These are phyloP conservation scores for Budorcas taxicolor DNA, from an alignment of 2,113 vertebrate genomes.

Conservation along the genomic window DNA sequence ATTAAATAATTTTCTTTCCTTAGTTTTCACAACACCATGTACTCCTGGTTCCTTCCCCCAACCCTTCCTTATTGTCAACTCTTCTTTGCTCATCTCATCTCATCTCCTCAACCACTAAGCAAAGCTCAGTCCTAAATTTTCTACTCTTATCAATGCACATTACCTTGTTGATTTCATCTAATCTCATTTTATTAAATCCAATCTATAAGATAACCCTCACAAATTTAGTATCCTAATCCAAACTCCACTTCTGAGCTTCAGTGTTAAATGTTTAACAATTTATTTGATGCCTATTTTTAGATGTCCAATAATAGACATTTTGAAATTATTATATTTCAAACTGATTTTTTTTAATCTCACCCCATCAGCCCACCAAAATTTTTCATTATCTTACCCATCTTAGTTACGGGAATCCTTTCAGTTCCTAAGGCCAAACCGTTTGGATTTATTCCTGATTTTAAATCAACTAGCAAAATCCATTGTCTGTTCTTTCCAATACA, in stretches of 20 bases:
- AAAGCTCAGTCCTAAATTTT: background rate
- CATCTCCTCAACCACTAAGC: background rate
- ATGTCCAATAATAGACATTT: background rate
- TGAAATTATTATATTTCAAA: background rate
- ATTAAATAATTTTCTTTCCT: background rate
- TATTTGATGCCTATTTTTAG: background rate
- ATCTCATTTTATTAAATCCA: background rate
- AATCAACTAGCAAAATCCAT: background rate
- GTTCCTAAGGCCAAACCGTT: background rate
- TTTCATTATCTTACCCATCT: background rate
- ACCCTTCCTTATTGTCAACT: background rate
- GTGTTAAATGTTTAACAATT: background rate
- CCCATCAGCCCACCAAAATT: fast-evolving
- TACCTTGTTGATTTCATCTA: background rate
- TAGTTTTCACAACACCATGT: background rate
- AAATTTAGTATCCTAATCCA: background rate
- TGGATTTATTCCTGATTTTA: background rate
- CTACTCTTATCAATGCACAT: background rate
- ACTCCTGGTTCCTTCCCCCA: background rate
- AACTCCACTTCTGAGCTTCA: background rate
- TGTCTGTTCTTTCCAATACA: background rate
- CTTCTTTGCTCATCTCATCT: background rate
- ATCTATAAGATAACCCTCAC: background rate
- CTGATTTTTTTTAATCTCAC: background rate
- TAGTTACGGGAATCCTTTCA: background rate